Conservation (phyloP, 2,113 vertebrate species). For the Xenopus borealis region DNA sequence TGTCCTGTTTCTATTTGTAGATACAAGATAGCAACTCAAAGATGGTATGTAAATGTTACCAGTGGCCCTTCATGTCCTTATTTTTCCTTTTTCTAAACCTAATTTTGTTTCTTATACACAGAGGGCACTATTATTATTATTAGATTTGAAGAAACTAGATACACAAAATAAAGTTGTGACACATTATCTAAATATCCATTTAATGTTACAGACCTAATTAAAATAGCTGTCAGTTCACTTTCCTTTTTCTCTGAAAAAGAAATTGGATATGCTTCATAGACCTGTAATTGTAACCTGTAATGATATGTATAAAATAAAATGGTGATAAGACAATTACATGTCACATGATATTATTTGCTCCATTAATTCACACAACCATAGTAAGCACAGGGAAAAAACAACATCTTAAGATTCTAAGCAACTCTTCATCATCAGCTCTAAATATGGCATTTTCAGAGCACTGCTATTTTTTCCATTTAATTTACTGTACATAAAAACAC, state of each 20-base stretch:
- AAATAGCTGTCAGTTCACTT: conserved; percentile 17
- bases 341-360: conserved; percentile 40
- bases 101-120: too few species aligned
- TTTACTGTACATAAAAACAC: background rate
- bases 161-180: too few species aligned
- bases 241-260: conserved; percentile 8
- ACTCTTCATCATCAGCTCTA: conserved; percentile 7
- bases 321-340: conserved; percentile 29
- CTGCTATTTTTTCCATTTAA: background rate
- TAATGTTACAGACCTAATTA: conserved; percentile 37
- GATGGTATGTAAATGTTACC: too few species aligned
- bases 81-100: too few species aligned
- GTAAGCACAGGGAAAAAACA: background rate
- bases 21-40: too few species aligned
- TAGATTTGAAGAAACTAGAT: too few species aligned
- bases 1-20: too few species aligned
- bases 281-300: conserved; percentile 43
- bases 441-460: background rate
- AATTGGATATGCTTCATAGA: conserved; percentile 33
- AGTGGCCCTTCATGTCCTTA: too few species aligned
- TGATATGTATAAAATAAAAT: conserved; percentile 36
- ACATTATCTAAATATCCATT: background rate
- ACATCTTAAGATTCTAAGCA: conserved; percentile 1
- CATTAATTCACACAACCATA: conserved; percentile 31
- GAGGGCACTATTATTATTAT: too few species aligned